phyloP scores from a whole-genome alignment of 2,113 vertebrate species.

The Brachyhypopomus occidentalis region DNA sequence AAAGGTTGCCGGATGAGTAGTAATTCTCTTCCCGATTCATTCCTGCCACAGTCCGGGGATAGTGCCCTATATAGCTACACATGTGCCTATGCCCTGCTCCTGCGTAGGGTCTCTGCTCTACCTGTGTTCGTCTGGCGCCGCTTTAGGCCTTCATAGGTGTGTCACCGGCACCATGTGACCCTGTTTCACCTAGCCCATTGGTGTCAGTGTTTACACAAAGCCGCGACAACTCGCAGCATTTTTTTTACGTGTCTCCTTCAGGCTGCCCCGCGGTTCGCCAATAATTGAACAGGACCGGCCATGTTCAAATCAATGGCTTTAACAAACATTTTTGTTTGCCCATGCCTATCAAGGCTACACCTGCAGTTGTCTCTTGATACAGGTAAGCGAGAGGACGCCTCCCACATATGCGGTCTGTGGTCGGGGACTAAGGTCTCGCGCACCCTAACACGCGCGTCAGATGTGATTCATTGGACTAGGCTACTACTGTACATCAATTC shows the following conservation, averaged over 20 bases:
- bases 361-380: conserved; percentile 51
- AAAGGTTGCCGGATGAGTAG: conserved; percentile 84
- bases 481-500: too few relatives aligned
- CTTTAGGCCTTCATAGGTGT: conserved; percentile 73
- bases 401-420: not conserved
- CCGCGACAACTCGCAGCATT: conserved; percentile 46
- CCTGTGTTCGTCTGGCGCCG: conserved; percentile 65
- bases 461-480: not conserved
- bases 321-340: conserved; percentile 70
- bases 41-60: conserved; percentile 66
- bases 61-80: conserved; percentile 17
- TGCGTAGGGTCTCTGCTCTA: conserved; percentile 62
- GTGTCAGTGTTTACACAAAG: conserved; percentile 71
- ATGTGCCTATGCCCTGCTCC: conserved; percentile 39
- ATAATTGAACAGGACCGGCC: conserved; percentile 66
- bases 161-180: conserved; percentile 78
- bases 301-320: conserved; percentile 72
- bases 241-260: conserved; percentile 60
- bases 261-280: conserved; percentile 55
- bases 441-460: not conserved
- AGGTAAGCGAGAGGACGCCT: conserved; percentile 8
- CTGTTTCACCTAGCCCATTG: conserved; percentile 65
- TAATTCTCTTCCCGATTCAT: conserved; percentile 94
- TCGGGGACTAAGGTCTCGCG: not conserved
- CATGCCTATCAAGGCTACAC: conserved; percentile 64